Base-by-base conservation (phyloP, 1,140 invertebrate genomes). In the Drosophila ogumai region DNA sequence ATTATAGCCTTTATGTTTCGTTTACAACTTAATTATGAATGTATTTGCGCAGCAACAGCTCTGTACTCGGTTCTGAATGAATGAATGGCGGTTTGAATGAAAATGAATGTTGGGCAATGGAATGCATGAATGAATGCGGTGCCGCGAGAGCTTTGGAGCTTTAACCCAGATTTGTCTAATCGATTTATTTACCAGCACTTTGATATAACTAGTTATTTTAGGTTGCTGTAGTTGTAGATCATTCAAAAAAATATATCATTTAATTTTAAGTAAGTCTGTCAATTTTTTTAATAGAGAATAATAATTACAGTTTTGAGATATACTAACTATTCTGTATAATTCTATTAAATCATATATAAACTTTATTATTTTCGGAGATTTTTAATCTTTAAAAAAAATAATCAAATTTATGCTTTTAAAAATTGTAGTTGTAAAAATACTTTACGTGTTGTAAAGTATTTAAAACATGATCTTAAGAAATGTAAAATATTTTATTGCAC, bases 11-110 rank as follows among this genome's bases (percentile, higher is more conserved):
- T 75, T 75, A 86, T 86, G 82, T 86, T 86, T 81, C 74, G 59
- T 81, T 82, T 86, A 87, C 79, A 87, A 80, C 82, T 76, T 82
- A 87, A 87, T 87, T 87, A 67, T 79, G 68, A 87, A 82, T 82
- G 76, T 87, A 74, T 87, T 87, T 87, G 82, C 82, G 82, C 82
- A 82, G 82, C 75, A 76, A 54, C 47, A 28, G 44, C 28, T 43
- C 41, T 10, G 41, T 43, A 43, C 41, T 46, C n/a, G 34, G 63
- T 43, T 72, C 68, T 81, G 79, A 77, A 72, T 81, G 79, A 72
- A 72, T 77, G 47, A 50, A 34, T 66, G 41, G 28, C 25, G 36
- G 43, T 59, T 36, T 36, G 32, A 66, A 66, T 66, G 80, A 73
- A 80, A 66, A 66, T 66, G 80, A 73, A 80, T 80, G 64, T 80